phyloP scores from a whole-genome alignment of 2,113 vertebrate species.

The Motacilla tschutschensis region DNA sequence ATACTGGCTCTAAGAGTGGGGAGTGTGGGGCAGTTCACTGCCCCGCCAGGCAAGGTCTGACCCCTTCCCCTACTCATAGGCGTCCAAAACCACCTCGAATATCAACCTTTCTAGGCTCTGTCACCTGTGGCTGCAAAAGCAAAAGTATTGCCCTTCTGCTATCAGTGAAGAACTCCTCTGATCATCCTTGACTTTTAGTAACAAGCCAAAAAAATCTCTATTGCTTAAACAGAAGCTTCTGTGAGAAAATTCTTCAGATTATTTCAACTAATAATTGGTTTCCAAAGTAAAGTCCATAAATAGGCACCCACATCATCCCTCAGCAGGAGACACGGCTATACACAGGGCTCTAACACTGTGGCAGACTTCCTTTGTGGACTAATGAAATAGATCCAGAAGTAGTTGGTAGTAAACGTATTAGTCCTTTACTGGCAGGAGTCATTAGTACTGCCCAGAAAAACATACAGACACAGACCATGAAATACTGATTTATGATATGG shows the following conservation, averaged over 20 bases:
- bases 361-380: not conserved
- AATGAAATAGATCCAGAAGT: not conserved
- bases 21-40: not conserved
- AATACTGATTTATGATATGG: not conserved
- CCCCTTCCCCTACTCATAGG: not conserved
- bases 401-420: not conserved
- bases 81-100: not conserved
- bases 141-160: not conserved
- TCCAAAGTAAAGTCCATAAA: not conserved
- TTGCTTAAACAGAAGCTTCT: not conserved
- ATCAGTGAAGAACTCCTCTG: not conserved
- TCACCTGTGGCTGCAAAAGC: not conserved
- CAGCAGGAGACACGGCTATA: rapidly evolving
- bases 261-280: not conserved
- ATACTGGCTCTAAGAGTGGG: not conserved
- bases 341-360: not conserved
- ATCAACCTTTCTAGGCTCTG: not conserved
- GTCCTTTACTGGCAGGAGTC: not conserved
- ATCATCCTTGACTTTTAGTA: not conserved
- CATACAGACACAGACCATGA: not conserved
- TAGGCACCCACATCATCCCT: rapidly evolving
- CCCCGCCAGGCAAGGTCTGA: not conserved
- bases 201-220: not conserved
- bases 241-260: not conserved
- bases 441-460: not conserved